phyloP scores from a whole-genome alignment of 2,113 vertebrate genomes.

The Mustelus asterias region DNA sequence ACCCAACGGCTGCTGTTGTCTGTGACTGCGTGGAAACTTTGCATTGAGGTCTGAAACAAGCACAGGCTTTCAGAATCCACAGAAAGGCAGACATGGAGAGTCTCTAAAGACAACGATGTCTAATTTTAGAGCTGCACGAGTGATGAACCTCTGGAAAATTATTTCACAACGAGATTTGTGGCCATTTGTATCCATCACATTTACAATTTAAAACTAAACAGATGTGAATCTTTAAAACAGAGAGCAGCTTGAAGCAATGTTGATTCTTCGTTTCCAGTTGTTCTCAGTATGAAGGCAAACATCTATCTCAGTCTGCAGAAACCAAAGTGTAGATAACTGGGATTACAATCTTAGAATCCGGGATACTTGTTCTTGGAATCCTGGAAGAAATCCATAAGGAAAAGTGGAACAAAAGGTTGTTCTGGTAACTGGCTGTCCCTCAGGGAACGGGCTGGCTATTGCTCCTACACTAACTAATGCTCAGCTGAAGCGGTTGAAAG shows the following conservation, averaged over 20 bases:
- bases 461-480: slow-evolving; percentile 60
- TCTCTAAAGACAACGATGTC: background rate
- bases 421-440: slow-evolving; percentile 66
- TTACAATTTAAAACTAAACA: background rate
- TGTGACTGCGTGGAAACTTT: background rate
- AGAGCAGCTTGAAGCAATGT: background rate
- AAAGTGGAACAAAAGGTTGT: slow-evolving; percentile 60
- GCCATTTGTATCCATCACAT: background rate
- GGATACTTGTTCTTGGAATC: background rate
- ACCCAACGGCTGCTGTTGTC: background rate
- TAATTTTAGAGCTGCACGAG: background rate
- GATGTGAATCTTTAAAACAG: background rate
- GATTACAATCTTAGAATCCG: background rate
- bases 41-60: background rate
- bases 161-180: background rate
- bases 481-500: slow-evolving; percentile 61
- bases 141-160: background rate
- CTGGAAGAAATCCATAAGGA: background rate
- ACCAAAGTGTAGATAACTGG: background rate
- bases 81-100: background rate
- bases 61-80: background rate
- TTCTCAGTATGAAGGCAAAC: background rate
- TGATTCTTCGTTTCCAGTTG: background rate
- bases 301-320: background rate
- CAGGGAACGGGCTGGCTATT: slow-evolving; percentile 60